Evolutionary conservation across 2,797 vertebrate species (phyloP), one percentile per base, ranked within the genome.

Genomic region (Cheirogaleus major): DNA sequence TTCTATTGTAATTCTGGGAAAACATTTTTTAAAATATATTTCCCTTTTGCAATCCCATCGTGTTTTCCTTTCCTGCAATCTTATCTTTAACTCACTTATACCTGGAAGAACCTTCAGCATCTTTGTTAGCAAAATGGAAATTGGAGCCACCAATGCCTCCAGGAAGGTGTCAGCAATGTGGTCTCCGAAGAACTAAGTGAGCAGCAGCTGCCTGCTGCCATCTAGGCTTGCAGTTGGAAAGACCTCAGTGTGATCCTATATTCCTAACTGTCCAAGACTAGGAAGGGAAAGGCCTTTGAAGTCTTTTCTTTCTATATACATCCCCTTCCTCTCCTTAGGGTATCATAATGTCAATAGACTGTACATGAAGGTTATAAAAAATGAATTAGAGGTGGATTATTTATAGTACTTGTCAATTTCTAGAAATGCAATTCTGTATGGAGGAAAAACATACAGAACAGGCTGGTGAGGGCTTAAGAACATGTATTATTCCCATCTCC

Each of bases 31-130:
- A n/a, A 43, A 63, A 63, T 45, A 27, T 13, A 48, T 83, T 89
- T 97, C 48, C 22, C n/a, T 63, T 89, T 92, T 63, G 43, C 25
- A 88, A 80, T 81, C 15, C 41, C 65, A 27, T 61, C 85, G 50
- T 92, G 52, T 52, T 91, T 94, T 93, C 14, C 79, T 89, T 95
- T 95, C 57, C 50, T 91, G 32, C 9, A 55, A 72, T 90, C 75
- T 93, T 90, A 52, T 52, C 25, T 32, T 70, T 76, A 82, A 59
- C 27, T 84, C 50, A 41, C 80, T 83, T 65, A 52, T 18, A 59
- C 41, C 81, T 70, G 22, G 92, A 87, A 84, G 38, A 88, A 43
- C 23, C 72, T 81, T 20, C 25, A 70, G 67, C 38, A 69, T 57
- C 22, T 69, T 73, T 59, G 30, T 72, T 81, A 69, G 43, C 41